Evolutionary conservation across 2,888 invertebrate species (phyloP).

Genomic region (Hirtodrosophila duncani): DNA sequence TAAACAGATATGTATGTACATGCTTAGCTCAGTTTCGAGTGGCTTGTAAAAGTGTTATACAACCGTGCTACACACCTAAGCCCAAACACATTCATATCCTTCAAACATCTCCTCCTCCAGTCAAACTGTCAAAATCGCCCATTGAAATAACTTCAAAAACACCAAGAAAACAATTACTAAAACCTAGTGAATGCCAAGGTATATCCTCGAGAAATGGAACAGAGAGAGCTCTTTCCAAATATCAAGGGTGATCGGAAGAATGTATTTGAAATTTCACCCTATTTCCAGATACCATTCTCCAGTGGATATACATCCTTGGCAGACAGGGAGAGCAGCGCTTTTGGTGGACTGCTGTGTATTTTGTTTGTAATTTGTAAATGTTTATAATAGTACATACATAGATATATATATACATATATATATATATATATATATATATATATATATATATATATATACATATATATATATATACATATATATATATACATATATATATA

Average conservation of each 20-base stretch:
- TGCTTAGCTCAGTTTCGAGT: no score
- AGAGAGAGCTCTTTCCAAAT: no score
- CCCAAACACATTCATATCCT: constrained; percentile 33
- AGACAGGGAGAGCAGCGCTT: constrained; percentile 1
- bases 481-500: constrained; percentile 19
- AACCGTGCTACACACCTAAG: constrained; percentile 56
- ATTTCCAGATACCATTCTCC: no score
- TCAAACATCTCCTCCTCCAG: no score
- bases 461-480: constrained; percentile 33
- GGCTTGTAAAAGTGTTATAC: constrained; percentile 47
- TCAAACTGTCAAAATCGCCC: constrained; percentile 51
- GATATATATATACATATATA: constrained; percentile 23
- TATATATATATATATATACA: constrained; percentile 31
- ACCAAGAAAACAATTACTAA: constrained; percentile 3
- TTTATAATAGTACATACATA: constrained; percentile 35
- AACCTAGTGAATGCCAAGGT: no score
- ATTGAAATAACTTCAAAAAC: constrained; percentile 20
- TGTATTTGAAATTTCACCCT: no score
- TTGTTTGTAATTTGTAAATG: constrained; percentile 29
- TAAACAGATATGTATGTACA: neutral
- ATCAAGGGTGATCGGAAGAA: no score
- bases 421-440: constrained; percentile 24
- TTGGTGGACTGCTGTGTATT: constrained; percentile 21
- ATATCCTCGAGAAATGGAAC: no score
- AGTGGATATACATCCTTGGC: no score